These are phyloP conservation scores for Drosophila lacteicornis DNA, from an alignment of 1,140 invertebrate species.

Conservation along the genomic window DNA sequence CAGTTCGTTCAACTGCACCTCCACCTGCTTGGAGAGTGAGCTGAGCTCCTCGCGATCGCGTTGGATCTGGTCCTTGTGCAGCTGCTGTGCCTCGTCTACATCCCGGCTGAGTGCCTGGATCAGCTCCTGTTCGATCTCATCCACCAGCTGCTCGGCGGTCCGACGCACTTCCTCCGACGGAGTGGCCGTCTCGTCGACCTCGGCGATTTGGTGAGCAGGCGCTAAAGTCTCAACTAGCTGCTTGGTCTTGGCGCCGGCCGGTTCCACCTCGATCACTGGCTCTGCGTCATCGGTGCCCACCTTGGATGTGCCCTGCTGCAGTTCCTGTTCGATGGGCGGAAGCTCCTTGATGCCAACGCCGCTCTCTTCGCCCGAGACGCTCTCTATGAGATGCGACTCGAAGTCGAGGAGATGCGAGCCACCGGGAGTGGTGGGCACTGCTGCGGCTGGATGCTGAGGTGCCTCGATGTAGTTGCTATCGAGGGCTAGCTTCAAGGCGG, in stretches of 20 bases:
- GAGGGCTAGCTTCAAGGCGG: conserved; percentile 53
- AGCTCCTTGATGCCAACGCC: conserved; percentile 80
- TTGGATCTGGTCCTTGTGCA: conserved; percentile 51
- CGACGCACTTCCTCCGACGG: conserved; percentile 56
- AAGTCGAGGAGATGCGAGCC: conserved; percentile 77
- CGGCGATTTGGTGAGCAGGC: conserved; percentile 68
- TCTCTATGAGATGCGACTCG: conserved; percentile 83
- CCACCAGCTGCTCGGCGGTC: conserved; percentile 72
- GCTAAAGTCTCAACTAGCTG: conserved; percentile 62
- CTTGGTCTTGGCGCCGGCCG: conserved; percentile 66
- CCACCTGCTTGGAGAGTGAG: conserved; percentile 69
- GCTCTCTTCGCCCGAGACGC: conserved; percentile 53
- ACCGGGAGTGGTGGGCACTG: conserved; percentile 58
- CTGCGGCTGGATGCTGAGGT: conserved; percentile 18
- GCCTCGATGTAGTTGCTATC: conserved; percentile 51
- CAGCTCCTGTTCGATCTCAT: conserved; percentile 75
- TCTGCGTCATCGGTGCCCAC: conserved; percentile 58
- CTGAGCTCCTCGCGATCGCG: conserved; percentile 50
- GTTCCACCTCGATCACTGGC: conserved; percentile 79
- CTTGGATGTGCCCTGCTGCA: conserved; percentile 72
- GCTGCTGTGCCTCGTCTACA: conserved; percentile 62
- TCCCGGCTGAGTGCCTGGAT: conserved; percentile 66
- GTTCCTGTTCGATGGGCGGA: conserved; percentile 73
- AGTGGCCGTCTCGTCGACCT: conserved; percentile 66
- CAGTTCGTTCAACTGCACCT: conserved; percentile 77